A percentile compares a stretch with the other conserved stretches of the same genome.
These are phyloP conservation scores for Ambastaia sidthimunki DNA, from an alignment of 2,797 vertebrate genomes.

Conservation along the genomic window DNA sequence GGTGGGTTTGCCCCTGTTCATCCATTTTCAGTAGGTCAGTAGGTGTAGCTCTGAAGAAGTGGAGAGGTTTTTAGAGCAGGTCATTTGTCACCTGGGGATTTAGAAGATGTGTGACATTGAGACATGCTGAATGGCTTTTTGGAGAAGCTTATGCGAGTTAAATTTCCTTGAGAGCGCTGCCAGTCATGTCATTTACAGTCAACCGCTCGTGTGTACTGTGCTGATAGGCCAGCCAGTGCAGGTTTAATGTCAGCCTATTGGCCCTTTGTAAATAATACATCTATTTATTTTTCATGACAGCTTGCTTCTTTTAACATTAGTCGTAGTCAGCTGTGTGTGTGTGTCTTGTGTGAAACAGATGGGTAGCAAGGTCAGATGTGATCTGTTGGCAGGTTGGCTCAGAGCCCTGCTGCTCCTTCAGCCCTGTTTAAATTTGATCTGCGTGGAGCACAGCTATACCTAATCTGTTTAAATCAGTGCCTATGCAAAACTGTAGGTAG, in stretches of 20 bases:
- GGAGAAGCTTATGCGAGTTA: conserved; percentile 17
- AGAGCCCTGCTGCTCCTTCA: conserved; percentile 22
- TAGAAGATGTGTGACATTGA: neutral
- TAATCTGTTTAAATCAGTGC: conserved; percentile 26
- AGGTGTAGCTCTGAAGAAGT: neutral
- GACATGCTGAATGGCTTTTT: conserved; percentile 8
- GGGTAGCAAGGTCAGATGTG: conserved; percentile 47
- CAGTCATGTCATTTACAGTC: conserved; percentile 7
- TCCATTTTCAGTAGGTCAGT: neutral
- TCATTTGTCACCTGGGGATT: conserved; percentile 1
- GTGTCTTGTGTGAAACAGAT: conserved; percentile 38
- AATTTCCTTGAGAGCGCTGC: neutral
- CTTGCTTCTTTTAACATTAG: conserved; percentile 32
- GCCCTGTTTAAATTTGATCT: conserved; percentile 45
- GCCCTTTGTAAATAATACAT: conserved; percentile 35
- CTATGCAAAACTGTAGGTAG: neutral
- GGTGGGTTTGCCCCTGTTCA: neutral
- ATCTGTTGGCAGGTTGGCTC: conserved; percentile 42
- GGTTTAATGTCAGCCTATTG: conserved; percentile 30
- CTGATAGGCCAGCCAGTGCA: conserved; percentile 12
- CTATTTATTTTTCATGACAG: conserved; percentile 16
- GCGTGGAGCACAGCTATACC: conserved; percentile 12
- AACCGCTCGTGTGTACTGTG: neutral
- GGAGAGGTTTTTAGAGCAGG: neutral
- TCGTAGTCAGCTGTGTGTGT: conserved; percentile 11